Evolutionary conservation across 2,888 invertebrate genomes (phyloP).

Genomic region (Athalia cordata): DNA sequence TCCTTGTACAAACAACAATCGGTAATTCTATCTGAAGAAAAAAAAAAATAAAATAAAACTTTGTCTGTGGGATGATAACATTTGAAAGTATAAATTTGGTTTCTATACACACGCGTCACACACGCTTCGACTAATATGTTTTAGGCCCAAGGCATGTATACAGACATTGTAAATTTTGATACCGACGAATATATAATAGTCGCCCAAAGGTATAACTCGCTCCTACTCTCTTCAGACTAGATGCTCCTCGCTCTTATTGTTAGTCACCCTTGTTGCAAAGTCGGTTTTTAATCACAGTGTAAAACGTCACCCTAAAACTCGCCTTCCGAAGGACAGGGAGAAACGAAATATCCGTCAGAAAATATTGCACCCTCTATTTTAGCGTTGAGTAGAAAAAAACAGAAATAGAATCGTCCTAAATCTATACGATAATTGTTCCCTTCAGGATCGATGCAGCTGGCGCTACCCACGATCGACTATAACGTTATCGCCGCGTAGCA

Average conservation of each 20-base stretch:
- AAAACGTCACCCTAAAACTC: conserved; percentile 50
- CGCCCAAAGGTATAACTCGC: conserved; percentile 48
- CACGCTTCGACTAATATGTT: conserved; percentile 67
- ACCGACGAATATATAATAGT: conserved; percentile 63
- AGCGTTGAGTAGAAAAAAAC: neutral
- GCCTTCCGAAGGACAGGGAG: neutral
- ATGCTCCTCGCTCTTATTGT: conserved; percentile 34
- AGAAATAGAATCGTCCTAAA: neutral
- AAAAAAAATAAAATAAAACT: neutral
- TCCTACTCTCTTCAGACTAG: conserved; percentile 45
- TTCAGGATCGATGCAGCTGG: neutral
- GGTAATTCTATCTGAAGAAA: no score
- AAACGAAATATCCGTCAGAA: neutral
- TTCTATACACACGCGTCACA: conserved; percentile 45
- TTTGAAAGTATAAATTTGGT: neutral
- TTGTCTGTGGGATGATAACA: neutral
- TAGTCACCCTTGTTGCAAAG: conserved; percentile 47
- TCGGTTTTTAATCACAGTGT: conserved; percentile 65
- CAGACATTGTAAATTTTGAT: conserved; percentile 60
- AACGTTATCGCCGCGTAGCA: neutral
- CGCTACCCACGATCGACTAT: neutral
- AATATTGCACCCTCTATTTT: neutral
- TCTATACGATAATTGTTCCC: no score
- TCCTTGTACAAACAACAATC: no score
- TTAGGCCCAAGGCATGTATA: conserved; percentile 54